phyloP scores from a whole-genome alignment of 2,113 vertebrate species.

The Ophiodon elongatus region DNA sequence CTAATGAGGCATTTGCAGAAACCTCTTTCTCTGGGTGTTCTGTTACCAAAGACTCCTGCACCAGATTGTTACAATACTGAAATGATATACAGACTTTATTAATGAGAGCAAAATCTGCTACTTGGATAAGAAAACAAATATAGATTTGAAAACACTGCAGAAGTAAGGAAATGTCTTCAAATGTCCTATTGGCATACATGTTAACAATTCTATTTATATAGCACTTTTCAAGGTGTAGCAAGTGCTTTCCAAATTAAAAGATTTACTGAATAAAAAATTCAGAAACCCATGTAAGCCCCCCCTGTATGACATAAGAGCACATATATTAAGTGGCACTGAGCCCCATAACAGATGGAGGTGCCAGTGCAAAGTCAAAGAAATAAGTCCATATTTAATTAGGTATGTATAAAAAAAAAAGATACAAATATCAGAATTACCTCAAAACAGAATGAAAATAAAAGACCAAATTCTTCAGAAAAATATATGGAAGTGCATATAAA shows the following conservation, averaged over 20 bases:
- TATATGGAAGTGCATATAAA: background rate
- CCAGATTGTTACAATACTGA: conserved; percentile 13
- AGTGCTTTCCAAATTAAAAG: background rate
- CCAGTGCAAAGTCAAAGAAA: background rate
- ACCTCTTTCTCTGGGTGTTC: background rate
- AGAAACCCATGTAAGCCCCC: background rate
- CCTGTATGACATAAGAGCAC: background rate
- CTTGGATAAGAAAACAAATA: background rate
- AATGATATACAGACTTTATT: background rate
- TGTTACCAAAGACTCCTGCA: background rate
- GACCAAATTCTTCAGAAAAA: background rate
- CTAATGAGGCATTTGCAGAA: background rate
- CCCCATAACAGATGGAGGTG: background rate
- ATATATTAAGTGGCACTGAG: background rate
- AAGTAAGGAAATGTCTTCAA: background rate
- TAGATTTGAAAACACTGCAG: background rate
- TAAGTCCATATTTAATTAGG: background rate
- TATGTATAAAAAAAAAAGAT: background rate
- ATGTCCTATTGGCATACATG: background rate
- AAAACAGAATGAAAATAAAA: background rate
- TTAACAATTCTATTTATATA: background rate
- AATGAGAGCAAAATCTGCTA: background rate
- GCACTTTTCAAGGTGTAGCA: background rate
- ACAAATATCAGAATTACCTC: background rate
- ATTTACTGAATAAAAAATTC: background rate